Conservation (phyloP, 2,797 vertebrate genomes). For the Gallinago nigripennis region DNA sequence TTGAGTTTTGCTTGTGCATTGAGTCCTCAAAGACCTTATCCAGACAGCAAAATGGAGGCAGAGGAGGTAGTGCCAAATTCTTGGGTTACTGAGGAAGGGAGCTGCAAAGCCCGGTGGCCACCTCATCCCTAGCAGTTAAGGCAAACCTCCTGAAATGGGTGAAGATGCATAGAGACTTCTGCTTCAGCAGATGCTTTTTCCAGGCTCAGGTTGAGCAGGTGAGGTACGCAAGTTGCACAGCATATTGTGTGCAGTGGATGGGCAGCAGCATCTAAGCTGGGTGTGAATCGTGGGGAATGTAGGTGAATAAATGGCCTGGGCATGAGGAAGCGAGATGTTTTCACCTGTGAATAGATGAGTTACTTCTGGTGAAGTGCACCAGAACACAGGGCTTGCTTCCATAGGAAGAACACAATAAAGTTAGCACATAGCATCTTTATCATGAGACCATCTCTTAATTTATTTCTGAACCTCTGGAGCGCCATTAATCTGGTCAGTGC, state of each 20-base stretch:
- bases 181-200: background rate
- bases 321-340: constrained; percentile 45
- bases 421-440: background rate
- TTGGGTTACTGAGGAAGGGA: background rate
- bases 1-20: background rate
- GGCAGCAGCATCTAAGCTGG: constrained; percentile 5
- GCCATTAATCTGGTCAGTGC: background rate
- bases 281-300: constrained; percentile 33
- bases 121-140: background rate
- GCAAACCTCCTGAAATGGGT: background rate
- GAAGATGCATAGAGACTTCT: background rate
- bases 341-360: background rate
- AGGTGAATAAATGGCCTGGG: constrained; percentile 18
- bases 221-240: background rate
- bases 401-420: background rate
- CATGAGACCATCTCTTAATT: background rate
- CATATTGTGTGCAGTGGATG: background rate
- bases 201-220: background rate
- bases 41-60: background rate
- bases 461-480: background rate
- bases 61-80: background rate
- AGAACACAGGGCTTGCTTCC: background rate
- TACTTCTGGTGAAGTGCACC: constrained; percentile 9
- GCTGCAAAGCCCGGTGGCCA: background rate
- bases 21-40: background rate